Base-by-base conservation (phyloP, 2,797 vertebrate genomes). In the Eupleurogrammus muticus region DNA sequence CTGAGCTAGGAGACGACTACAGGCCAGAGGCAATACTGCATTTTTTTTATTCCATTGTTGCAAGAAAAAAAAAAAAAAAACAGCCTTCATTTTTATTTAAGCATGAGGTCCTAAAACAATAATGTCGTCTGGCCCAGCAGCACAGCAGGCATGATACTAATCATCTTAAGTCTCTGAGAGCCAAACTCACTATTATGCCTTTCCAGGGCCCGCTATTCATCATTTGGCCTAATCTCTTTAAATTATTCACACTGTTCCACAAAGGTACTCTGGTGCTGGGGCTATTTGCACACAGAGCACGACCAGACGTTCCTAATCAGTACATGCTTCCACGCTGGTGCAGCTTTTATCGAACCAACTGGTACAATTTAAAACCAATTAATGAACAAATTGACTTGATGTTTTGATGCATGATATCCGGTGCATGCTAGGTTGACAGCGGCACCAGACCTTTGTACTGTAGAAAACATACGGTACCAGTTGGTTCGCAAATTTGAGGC, bases 191-290 rank as follows among this genome's bases (percentile, higher is more conserved):
- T 76, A 80, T 78, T 82, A 80, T 57, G 66, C 72, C 78, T 79
- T 79, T 84, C 70, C 56, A 66, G 77, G 57, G 63, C 34, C 70
- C 20, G 17, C 82, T 82, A 89, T 88, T 90, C 83, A 88, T 88
- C 80, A 88, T 79, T 70, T 20, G 20, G 56, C 64, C 84, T 87
- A 87, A 90, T 88, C 79, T 73, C 70, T 84, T 88, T 92, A 87
- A 91, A 91, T 92, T 88, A 92, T 92, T 92, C 82, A 92, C 79
- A 48, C 49, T 19, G 66, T 54, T 87, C 75, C 83, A 88, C 80
- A 73, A 79, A 87, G 79, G 86, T 72, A 78, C 82, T 84, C 60
- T 5, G 62, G 66, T 16, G 55, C 64, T 70, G 74, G 74, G 64
- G 67, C 73, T 62, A 72, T 87, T 89, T 89, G 79, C 66, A 77